phyloP scores from a whole-genome alignment of 2,888 invertebrate genomes.

The Drosophila siamana region DNA sequence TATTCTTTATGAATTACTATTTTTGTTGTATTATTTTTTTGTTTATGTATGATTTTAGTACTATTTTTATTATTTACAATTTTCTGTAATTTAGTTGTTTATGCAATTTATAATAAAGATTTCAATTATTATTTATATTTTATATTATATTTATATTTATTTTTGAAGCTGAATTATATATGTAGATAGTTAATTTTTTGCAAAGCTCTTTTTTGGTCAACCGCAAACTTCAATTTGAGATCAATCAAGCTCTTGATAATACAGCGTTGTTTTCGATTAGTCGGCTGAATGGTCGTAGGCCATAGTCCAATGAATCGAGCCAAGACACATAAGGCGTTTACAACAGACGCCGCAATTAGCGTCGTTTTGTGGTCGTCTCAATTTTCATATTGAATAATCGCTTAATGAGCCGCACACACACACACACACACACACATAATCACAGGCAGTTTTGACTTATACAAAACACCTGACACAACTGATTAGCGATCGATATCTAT shows the following conservation, averaged over 20 bases:
- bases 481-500: constrained; percentile 52
- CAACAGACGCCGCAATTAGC: constrained; percentile 55
- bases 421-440: constrained; percentile 12
- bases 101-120: background rate
- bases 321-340: constrained; percentile 47
- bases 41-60: background rate
- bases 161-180: background rate
- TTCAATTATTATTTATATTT: background rate
- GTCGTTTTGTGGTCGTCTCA: constrained; percentile 40
- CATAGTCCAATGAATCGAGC: constrained; percentile 23
- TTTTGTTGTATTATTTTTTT: no score
- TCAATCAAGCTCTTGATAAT: constrained; percentile 57
- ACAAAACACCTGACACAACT: constrained; percentile 64
- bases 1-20: no score
- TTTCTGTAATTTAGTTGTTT: no score
- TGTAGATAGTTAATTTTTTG: constrained; percentile 7
- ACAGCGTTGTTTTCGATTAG: constrained; percentile 52
- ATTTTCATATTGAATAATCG: constrained; percentile 64
- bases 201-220: constrained; percentile 34
- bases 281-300: constrained; percentile 33
- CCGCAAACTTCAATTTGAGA: constrained; percentile 69
- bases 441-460: background rate
- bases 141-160: background rate
- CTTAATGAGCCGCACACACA: constrained; percentile 57
- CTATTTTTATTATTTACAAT: background rate